phyloP scores from a whole-genome alignment of 1,140 invertebrate species.

The Drosophila mauritiana region DNA sequence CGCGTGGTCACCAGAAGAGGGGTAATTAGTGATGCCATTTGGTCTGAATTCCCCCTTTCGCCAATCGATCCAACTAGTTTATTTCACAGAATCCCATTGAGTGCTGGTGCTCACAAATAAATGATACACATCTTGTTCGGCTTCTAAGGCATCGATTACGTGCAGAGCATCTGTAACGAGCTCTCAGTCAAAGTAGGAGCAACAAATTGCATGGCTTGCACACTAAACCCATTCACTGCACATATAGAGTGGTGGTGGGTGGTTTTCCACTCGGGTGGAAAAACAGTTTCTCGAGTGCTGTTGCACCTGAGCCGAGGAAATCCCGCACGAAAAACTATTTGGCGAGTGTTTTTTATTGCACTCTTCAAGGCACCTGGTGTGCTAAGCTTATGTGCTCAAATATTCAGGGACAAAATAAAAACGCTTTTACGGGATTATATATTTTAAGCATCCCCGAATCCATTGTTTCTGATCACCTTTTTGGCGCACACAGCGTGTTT shows the following conservation, averaged over 20 bases:
- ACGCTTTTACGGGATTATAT: slow-evolving; percentile 38
- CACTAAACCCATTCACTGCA: slow-evolving; percentile 50
- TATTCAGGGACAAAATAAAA: slow-evolving; percentile 48
- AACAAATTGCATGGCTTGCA: slow-evolving; percentile 56
- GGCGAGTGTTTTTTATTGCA: slow-evolving; percentile 29
- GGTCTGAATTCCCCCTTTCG: neutral
- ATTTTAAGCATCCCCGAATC: slow-evolving; percentile 11
- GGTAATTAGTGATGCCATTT: slow-evolving; percentile 18
- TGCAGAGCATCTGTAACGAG: slow-evolving; percentile 18
- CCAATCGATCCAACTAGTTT: slow-evolving; percentile 4
- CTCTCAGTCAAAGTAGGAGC: slow-evolving; percentile 23
- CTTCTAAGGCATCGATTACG: slow-evolving; percentile 37
- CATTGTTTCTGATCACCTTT: slow-evolving; percentile 40
- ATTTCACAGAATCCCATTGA: neutral
- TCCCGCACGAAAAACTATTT: slow-evolving; percentile 31
- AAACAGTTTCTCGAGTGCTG: slow-evolving; percentile 42
- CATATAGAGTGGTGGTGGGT: slow-evolving; percentile 42
- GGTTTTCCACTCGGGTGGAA: slow-evolving; percentile 20
- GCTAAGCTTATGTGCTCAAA: slow-evolving; percentile 17
- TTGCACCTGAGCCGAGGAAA: slow-evolving; percentile 31
- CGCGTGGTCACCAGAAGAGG: neutral
- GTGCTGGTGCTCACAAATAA: slow-evolving; percentile 6
- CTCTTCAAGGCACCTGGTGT: slow-evolving; percentile 15
- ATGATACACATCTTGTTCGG: slow-evolving; percentile 22
- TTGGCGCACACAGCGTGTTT: slow-evolving; percentile 1